These are phyloP conservation scores for Chrysodeixis includens DNA, from an alignment of 2,888 invertebrate genomes.

Conservation along the genomic window DNA sequence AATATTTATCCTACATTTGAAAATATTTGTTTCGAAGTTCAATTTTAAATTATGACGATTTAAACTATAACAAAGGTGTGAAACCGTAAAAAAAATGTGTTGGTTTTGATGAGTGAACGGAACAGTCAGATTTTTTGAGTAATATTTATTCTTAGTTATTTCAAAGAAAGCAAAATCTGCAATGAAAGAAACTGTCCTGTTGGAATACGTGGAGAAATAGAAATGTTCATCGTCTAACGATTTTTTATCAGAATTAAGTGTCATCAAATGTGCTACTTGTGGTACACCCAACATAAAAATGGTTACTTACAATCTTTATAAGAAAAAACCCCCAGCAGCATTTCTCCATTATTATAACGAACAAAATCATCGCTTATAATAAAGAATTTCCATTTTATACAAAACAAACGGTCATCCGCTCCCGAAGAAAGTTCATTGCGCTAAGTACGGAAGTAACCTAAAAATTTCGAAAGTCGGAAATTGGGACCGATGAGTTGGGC, in stretches of 20 bases:
- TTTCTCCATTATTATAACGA: neutral
- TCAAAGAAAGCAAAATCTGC: no score
- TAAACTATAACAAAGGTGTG: no score
- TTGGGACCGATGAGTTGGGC: conserved; percentile 34
- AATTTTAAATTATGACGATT: neutral
- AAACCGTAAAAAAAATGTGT: no score
- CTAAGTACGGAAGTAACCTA: conserved; percentile 33
- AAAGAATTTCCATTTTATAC: conserved; percentile 14
- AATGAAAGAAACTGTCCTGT: no score
- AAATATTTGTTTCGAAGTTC: neutral
- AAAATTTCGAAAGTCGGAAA: conserved; percentile 42
- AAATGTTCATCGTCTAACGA: no score
- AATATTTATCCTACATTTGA: neutral
- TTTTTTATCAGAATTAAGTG: no score
- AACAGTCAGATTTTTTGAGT: no score
- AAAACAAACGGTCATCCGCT: conserved; percentile 27
- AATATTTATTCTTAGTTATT: no score
- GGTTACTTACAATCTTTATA: neutral
- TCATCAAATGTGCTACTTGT: no score
- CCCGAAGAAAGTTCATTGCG: conserved; percentile 37
- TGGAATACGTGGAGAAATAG: no score
- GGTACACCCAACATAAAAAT: no score
- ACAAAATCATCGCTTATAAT: neutral
- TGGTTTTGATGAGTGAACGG: no score
- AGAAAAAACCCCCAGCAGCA: neutral